Conservation (phyloP, 1,140 invertebrate species). For the Portunus trituberculatus region DNA sequence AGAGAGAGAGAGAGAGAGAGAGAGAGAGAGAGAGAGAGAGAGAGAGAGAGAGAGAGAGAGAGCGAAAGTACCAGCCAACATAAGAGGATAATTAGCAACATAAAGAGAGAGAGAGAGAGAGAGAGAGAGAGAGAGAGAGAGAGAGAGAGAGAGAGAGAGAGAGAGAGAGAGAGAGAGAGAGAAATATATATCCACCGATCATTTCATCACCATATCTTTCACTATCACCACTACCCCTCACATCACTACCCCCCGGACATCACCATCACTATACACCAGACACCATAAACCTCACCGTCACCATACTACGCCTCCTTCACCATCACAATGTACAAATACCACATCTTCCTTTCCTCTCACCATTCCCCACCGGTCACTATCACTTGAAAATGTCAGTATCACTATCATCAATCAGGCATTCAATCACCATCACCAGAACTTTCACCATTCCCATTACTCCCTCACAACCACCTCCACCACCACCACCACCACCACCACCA, state of each 20-base stretch:
- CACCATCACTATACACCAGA: too few relatives aligned
- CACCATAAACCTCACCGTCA: too few relatives aligned
- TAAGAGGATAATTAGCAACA: too few relatives aligned
- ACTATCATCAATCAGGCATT: background rate
- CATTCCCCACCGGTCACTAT: background rate
- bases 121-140: too few relatives aligned
- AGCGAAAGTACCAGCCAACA: too few relatives aligned
- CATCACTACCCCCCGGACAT: too few relatives aligned
- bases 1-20: background rate
- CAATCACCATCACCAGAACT: conserved; percentile 14
- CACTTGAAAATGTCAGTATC: background rate
- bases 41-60: background rate
- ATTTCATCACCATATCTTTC: too few relatives aligned
- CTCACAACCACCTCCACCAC: background rate
- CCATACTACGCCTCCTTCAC: background rate
- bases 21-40: background rate
- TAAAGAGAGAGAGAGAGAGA: too few relatives aligned
- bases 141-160: too few relatives aligned
- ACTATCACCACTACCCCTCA: too few relatives aligned
- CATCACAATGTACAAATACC: background rate
- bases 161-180: too few relatives aligned
- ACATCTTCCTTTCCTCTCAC: background rate
- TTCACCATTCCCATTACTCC: background rate
- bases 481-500: background rate
- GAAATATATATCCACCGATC: too few relatives aligned